Evolutionary conservation across 2,113 vertebrate species (phyloP), one percentile per base, ranked within the genome.

Genomic region (Chaetorhynchus papuensis): DNA sequence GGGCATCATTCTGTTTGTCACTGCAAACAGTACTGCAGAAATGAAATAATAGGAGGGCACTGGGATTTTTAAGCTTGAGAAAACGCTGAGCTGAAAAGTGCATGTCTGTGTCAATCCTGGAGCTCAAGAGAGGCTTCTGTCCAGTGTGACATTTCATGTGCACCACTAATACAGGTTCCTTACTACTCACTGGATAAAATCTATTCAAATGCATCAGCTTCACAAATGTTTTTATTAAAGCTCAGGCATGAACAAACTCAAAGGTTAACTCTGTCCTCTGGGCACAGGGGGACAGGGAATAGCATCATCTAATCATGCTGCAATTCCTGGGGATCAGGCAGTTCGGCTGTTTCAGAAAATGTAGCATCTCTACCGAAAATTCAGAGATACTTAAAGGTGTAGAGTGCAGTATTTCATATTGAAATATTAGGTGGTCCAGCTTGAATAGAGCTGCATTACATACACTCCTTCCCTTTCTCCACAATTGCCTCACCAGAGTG

Each of bases 251-350:
- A 72, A 68, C 47, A 89, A 70, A 88, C 45, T 53, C 66, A 96
- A 97, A 97, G 85, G 95, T 90, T 95, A 94, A 68, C 56, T 83
- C 85, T 93, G 75, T 92, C 92, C 76, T 93, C 87, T 77, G 70
- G 88, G 85, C 5, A 2, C 18, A 53, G 68, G 1, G 12, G 18
- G 57, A 74, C 71, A 71, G 75, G 22, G 64, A 50, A 81, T 15
- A 94, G 27, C 71, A 78, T 80, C 41, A 49, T 90, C 79, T 93
- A 86, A 74, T 93, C 85, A 18, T 27, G n/a, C 28, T 71, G 47
- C 64, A 88, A 7, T 56, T 96, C 75, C 66, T 64, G 41, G 31
- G 68, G 35, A 83, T 63, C 37, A 69, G 37, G 17, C 33, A 63
- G 54, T 90, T 94, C 72, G 87, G 49, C 30, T 90, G 30, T 57